phyloP scores from a whole-genome alignment of 2,113 vertebrate genomes.

The Gallinago jamesoni region DNA sequence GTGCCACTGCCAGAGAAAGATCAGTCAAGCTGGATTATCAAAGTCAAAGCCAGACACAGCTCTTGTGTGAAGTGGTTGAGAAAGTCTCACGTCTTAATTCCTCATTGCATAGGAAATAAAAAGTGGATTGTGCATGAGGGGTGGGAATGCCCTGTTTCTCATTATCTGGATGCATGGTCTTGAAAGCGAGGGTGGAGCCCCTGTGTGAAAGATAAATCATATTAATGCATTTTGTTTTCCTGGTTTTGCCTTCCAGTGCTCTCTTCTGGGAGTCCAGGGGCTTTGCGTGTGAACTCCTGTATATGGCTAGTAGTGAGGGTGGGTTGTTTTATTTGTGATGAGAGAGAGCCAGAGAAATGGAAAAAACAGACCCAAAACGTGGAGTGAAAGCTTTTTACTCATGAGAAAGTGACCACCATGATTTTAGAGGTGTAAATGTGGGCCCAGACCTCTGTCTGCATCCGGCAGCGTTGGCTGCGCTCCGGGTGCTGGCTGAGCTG shows the following conservation, averaged over 20 bases:
- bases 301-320: not conserved
- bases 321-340: not conserved
- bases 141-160: conserved; percentile 41
- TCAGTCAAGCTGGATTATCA: conserved; percentile 12
- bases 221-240: not conserved
- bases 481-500: not conserved
- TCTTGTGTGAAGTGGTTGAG: conserved; percentile 23
- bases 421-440: not conserved
- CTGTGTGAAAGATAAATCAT: not conserved
- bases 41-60: conserved; percentile 19
- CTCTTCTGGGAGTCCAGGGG: not conserved
- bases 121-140: not conserved
- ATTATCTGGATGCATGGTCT: conserved; percentile 8
- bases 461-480: not conserved
- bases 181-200: not conserved
- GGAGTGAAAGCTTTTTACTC: not conserved
- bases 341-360: not conserved
- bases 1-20: not conserved
- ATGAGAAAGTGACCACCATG: rapidly evolving
- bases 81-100: conserved; percentile 22
- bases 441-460: not conserved
- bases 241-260: not conserved
- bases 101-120: conserved; percentile 5
- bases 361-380: not conserved
- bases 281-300: not conserved